Conservation (phyloP, 2,113 vertebrate species). For the Menidia beryllina region DNA sequence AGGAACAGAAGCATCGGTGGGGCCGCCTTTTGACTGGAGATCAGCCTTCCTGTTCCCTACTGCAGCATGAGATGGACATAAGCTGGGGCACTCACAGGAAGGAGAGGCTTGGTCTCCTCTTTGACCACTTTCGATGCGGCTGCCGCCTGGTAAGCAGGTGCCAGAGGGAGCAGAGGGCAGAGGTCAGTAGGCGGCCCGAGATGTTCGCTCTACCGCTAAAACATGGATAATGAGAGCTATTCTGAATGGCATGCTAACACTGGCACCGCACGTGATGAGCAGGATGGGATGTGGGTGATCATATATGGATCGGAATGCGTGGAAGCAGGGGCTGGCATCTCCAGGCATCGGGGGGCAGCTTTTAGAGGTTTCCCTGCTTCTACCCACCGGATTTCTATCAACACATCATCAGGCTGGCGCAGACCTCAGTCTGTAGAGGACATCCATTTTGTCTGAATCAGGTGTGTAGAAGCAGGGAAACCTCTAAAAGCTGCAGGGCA, state of each 20-base stretch:
- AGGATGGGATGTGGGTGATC: constrained; percentile 17
- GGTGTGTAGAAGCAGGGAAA: no score
- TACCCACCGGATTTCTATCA: no score
- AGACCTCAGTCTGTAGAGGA: no score
- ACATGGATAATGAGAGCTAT: constrained; percentile 17
- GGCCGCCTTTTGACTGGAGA: constrained; percentile 9
- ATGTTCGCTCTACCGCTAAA: constrained; percentile 53
- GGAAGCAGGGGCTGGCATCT: no score
- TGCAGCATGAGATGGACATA: constrained; percentile 43
- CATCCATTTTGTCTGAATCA: no score
- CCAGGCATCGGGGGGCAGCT: no score
- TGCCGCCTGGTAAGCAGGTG: constrained; percentile 85
- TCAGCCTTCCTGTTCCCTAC: constrained; percentile 9
- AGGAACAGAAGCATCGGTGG: constrained; percentile 11
- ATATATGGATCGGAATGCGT: constrained; percentile 36
- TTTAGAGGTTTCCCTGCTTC: no score
- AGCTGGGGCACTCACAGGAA: constrained; percentile 77
- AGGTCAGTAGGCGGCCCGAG: constrained; percentile 58
- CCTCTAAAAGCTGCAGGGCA: no score
- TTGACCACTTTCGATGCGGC: constrained; percentile 84
- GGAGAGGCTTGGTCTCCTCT: constrained; percentile 83
- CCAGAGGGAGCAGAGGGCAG: constrained; percentile 73
- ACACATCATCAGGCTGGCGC: no score
- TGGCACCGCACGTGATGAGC: background rate
- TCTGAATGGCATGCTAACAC: constrained; percentile 14